Conservation (phyloP, 2,888 invertebrate species). For the Monoplex corrugatus region DNA sequence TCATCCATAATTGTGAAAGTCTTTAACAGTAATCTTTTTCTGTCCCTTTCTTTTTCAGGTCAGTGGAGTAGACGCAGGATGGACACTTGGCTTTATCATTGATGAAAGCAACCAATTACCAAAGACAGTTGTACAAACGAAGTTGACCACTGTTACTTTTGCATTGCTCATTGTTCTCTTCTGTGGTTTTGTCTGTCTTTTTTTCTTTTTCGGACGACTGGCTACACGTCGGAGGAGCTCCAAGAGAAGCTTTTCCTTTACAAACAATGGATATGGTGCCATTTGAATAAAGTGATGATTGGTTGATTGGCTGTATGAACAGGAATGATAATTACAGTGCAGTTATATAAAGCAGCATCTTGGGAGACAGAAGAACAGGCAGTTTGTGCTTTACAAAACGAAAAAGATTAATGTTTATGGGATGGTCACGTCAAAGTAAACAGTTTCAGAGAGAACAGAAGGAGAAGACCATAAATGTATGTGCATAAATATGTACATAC, state of each 20-base stretch:
- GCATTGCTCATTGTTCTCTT: slow-evolving; percentile 72
- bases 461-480: too few species aligned
- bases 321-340: too few species aligned
- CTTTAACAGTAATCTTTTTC: too few species aligned
- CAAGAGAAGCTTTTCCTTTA: slow-evolving; percentile 56
- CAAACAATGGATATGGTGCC: slow-evolving; percentile 63
- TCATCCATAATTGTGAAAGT: too few species aligned
- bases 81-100: slow-evolving; percentile 83
- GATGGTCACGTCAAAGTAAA: too few species aligned
- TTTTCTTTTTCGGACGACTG: slow-evolving; percentile 71
- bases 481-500: too few species aligned
- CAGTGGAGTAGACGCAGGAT: slow-evolving; percentile 81
- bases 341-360: too few species aligned
- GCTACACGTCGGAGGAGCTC: slow-evolving; percentile 61
- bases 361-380: too few species aligned
- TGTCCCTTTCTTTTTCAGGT: slow-evolving; percentile 76
- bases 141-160: slow-evolving; percentile 65
- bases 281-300: slow-evolving; percentile 50
- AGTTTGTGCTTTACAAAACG: too few species aligned
- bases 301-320: too few species aligned
- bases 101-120: slow-evolving; percentile 81
- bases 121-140: slow-evolving; percentile 60
- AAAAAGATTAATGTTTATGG: too few species aligned
- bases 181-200: slow-evolving; percentile 68
- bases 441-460: too few species aligned